phyloP scores from a whole-genome alignment of 2,888 invertebrate species.

The Meliscaeva auricollis region DNA sequence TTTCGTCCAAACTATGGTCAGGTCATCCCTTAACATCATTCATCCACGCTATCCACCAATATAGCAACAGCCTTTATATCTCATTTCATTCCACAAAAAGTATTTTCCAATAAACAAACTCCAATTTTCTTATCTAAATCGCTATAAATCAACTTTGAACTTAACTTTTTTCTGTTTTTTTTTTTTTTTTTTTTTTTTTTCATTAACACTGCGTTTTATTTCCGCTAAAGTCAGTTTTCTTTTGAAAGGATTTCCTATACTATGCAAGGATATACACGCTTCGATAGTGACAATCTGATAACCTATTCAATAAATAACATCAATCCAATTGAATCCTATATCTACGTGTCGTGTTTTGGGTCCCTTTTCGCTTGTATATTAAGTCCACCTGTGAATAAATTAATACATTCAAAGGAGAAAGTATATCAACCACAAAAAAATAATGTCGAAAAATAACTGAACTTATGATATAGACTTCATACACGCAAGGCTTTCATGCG shows the following conservation, averaged over 20 bases:
- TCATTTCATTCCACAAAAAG: slow-evolving; percentile 17
- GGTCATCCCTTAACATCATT: not conserved
- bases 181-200: slow-evolving; percentile 50
- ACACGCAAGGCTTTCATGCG: slow-evolving; percentile 59
- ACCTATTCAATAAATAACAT: slow-evolving; percentile 72
- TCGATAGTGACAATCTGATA: slow-evolving; percentile 66
- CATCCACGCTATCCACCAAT: slow-evolving; percentile 40
- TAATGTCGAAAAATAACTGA: slow-evolving; percentile 39
- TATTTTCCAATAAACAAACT: slow-evolving; percentile 57
- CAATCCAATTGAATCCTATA: slow-evolving; percentile 58
- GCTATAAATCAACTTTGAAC: slow-evolving; percentile 62
- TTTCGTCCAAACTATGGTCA: slow-evolving; percentile 2
- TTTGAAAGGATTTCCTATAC: slow-evolving; percentile 32
- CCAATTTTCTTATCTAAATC: slow-evolving; percentile 70
- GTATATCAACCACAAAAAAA: not conserved
- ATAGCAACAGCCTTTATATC: slow-evolving; percentile 52
- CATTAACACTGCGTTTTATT: slow-evolving; percentile 69
- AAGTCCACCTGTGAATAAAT: slow-evolving; percentile 67
- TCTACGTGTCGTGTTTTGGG: slow-evolving; percentile 21
- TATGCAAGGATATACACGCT: slow-evolving; percentile 10
- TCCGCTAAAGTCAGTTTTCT: slow-evolving; percentile 53
- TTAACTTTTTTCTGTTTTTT: no score
- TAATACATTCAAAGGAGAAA: slow-evolving; percentile 55
- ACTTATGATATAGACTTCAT: slow-evolving; percentile 53
- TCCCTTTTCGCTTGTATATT: not conserved